Conservation (phyloP, 2,888 invertebrate species). For the Eupsilia transversa region DNA sequence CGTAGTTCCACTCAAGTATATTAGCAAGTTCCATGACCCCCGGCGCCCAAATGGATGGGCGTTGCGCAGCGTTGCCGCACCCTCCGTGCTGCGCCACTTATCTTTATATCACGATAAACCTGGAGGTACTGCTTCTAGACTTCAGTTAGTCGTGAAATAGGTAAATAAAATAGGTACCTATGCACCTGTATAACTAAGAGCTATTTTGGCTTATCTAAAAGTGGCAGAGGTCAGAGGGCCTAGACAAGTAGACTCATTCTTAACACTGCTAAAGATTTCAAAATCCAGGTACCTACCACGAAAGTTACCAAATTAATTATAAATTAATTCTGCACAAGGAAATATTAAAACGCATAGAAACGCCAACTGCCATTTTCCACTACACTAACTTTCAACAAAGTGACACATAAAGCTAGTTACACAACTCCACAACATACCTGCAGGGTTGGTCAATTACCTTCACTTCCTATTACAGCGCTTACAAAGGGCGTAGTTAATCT, state of each 20-base stretch:
- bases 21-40: conserved; percentile 52
- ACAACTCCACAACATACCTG: conserved; percentile 20
- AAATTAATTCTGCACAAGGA: background rate
- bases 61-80: conserved; percentile 44
- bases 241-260: background rate
- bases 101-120: conserved; percentile 53
- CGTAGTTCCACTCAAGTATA: conserved; percentile 30
- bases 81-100: conserved; percentile 43
- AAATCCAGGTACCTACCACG: background rate
- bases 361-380: too few species aligned
- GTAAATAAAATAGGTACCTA: background rate
- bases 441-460: background rate
- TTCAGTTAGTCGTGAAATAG: background rate
- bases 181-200: background rate
- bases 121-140: conserved; percentile 20
- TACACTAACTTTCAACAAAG: background rate
- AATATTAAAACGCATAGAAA: background rate
- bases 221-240: background rate
- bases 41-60: conserved; percentile 40
- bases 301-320: background rate
- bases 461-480: background rate
- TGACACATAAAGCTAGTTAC: conserved; percentile 21
- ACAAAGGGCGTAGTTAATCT: conserved; percentile 48
- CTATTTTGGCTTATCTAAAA: background rate
- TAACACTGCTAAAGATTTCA: background rate